Conservation (phyloP, 2,113 vertebrate species). For the Tamias sibiricus region DNA sequence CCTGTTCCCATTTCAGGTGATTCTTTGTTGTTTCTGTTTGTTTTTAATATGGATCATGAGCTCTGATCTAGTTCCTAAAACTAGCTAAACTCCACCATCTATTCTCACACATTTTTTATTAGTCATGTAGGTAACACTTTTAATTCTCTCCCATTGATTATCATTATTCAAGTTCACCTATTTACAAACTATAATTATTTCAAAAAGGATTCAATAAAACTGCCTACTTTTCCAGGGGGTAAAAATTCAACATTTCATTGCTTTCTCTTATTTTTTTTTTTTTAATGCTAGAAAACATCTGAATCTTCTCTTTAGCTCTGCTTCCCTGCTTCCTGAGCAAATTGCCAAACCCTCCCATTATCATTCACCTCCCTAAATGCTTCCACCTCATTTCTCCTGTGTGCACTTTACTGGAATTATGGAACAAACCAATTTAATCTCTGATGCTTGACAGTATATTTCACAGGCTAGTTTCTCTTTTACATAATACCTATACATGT, state of each 20-base stretch:
- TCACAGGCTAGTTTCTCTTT: slow-evolving; percentile 25
- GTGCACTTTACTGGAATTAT: neutral
- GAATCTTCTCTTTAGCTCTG: slow-evolving; percentile 5
- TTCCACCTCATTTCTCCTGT: neutral
- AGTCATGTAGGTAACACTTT: neutral
- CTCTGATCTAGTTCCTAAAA: neutral
- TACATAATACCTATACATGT: neutral
- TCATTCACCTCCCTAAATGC: neutral
- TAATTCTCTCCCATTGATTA: neutral
- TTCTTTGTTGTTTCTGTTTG: neutral
- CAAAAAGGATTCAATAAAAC: neutral
- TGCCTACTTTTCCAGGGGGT: neutral
- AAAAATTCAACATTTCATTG: slow-evolving; percentile 9
- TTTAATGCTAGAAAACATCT: neutral
- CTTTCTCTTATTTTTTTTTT: neutral
- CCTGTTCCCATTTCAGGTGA: neutral
- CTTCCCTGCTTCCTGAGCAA: neutral
- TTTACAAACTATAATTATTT: slow-evolving; percentile 26
- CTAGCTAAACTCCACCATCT: neutral
- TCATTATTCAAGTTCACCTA: neutral
- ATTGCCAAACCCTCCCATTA: neutral
- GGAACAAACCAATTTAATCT: slow-evolving; percentile 13
- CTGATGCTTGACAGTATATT: neutral
- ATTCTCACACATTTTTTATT: neutral
- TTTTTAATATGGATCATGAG: neutral